A percentile compares a stretch with the other conserved stretches of the same genome.
These are phyloP conservation scores for Pungitius pungitius DNA, from an alignment of 2,113 vertebrate genomes.

Conservation along the genomic window DNA sequence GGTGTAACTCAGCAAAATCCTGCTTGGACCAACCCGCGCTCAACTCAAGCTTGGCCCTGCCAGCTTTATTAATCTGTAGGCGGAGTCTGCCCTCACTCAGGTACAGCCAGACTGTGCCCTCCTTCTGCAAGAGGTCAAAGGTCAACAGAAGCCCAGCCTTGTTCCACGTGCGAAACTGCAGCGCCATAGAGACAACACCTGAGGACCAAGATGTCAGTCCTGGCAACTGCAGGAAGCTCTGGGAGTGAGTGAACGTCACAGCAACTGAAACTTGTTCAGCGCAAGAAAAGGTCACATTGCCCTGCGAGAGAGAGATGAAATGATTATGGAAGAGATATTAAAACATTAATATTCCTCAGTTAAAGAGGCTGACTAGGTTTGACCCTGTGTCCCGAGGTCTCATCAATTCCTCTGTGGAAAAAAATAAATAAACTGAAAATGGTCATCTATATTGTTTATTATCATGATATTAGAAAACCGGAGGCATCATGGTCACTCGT, in stretches of 20 bases:
- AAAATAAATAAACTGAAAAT: slow-evolving; percentile 30
- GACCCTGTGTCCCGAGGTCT: slow-evolving; percentile 62
- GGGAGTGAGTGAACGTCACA: slow-evolving; percentile 87
- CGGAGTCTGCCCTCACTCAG: slow-evolving; percentile 86
- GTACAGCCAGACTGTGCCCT: slow-evolving; percentile 81
- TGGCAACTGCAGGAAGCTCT: slow-evolving; percentile 86
- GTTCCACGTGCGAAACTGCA: slow-evolving; percentile 96
- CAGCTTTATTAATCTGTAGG: slow-evolving; percentile 83
- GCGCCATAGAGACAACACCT: slow-evolving; percentile 69
- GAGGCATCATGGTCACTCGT: slow-evolving; percentile 27
- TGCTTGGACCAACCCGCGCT: slow-evolving; percentile 82
- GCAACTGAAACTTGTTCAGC: slow-evolving; percentile 85
- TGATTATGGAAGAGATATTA: slow-evolving; percentile 45
- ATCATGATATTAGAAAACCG: slow-evolving; percentile 51
- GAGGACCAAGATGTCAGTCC: slow-evolving; percentile 55
- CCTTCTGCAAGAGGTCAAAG: slow-evolving; percentile 78
- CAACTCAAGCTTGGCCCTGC: slow-evolving; percentile 81
- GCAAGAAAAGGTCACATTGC: slow-evolving; percentile 90
- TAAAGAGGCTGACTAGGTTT: slow-evolving; percentile 50
- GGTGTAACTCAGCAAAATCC: neutral
- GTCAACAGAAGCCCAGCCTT: slow-evolving; percentile 87
- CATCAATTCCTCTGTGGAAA: slow-evolving; percentile 34
- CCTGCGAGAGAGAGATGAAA: slow-evolving; percentile 76
- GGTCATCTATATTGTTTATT: slow-evolving; percentile 71
- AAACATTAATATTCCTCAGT: slow-evolving; percentile 70